Evolutionary conservation across 2,888 invertebrate genomes (phyloP), one percentile per base, ranked within the genome.

Genomic region (Cosmia trapezina): DNA sequence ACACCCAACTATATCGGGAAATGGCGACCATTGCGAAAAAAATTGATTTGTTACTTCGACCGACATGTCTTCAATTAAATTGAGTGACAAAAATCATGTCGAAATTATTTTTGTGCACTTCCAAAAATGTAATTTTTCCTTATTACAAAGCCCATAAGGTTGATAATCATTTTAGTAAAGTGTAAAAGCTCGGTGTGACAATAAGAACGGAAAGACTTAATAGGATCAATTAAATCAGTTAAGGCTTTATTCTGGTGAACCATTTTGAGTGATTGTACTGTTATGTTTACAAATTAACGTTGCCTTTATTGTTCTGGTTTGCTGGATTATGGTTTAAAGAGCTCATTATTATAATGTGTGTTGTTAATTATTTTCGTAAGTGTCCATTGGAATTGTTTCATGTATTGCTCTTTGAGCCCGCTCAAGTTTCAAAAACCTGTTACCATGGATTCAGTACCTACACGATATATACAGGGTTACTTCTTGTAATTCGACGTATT

Each of bases 21-120:
- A 91, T 87, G 91, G 89, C 88, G 88, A 88, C 80, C 89, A 86
- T 90, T 88, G 89, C 88, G 91, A 94, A 95, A 95, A 95, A 95
- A 93, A 91, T 94, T 95, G 95, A 95, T 95, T 95, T 95, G 95
- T 95, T 92, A 92, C 93, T 85, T 88, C 84, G 90, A 82, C 89
- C 89, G 85, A 92, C 93, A 90, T 92, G 91, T 89, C 90, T 90
- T 91, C 92, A 91, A 92, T 92, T 93, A 93, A 92, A 93, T 91
- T 92, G 93, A 93, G 94, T 94, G 94, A 94, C 95, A 94, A 94
- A 94, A 94, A 92, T 94, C 89, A 88, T 88, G 89, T 90, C 87
- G 81, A 82, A 72, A 70, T 80, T 59, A 73, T 82, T 80, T 69
- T 54, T 69, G 65, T 60, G 17, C 67, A 80, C 69, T 43, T 59